Evolutionary conservation across 1,140 invertebrate genomes (phyloP), one percentile per base, ranked within the genome.

Genomic region (Saccostrea cuccullata): DNA sequence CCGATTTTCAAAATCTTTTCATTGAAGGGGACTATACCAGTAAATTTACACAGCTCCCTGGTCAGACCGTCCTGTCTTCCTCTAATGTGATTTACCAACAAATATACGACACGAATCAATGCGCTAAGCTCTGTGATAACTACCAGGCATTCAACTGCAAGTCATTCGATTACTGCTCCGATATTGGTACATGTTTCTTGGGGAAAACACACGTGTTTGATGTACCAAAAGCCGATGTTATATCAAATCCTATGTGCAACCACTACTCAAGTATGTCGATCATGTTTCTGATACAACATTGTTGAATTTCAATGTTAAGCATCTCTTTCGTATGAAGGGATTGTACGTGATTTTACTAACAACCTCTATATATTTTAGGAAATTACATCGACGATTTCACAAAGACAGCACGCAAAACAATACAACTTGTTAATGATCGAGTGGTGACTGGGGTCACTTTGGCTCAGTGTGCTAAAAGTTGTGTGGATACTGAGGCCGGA

Each of bases 161-260:
- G 73, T 93, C 93, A 1, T 93, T 93, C 77, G 92, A 93, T 67
- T 93, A 88, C 86, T 93, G 93, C 87, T 90, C 90, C 11, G 88
- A 91, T 77, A 91, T 93, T 64, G 88, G 89, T 15, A 91, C 92
- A 20, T 93, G 93, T 83, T 93, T 91, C 58, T 90, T 93, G 26
- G 92, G 93, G 23, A 89, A 87, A 67, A 90, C 88, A 3, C 93
- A 93, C 40, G 90, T 89, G 55, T 91, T 91, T 82, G 93, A 93
- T 88, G 87, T 90, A 12, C 93, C 93, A 26, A 88, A 91, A 82
- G 70, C 90, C 36, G 84, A 91, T 36, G 87, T 92, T 55, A 88
- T 91, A 67, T 87, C 89, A 17, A 88, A 90, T 1, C 91, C 92
- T 6, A 87, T 89, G 84, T 93, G 93, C 77, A 89, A 90, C 56